A percentile compares a stretch with the other conserved stretches of the same genome.
Evolutionary conservation across 1,140 invertebrate genomes (phyloP).

Genomic region (Nasonia vitripennis): DNA sequence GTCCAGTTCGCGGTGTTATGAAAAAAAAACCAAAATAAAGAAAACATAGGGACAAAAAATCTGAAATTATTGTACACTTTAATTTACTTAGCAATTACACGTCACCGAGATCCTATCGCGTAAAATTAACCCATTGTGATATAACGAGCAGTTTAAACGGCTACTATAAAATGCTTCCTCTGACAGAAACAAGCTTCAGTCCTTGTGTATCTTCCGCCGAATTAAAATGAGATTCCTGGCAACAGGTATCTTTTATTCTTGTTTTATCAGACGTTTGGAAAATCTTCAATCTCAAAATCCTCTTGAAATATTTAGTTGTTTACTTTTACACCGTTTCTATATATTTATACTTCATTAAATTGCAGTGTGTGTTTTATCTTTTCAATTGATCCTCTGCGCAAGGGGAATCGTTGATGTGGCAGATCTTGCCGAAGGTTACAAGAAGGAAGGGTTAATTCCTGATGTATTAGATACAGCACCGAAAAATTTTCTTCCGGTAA

Average conservation of each 20-base stretch:
- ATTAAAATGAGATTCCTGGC: slow-evolving; percentile 6
- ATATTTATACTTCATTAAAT: no score
- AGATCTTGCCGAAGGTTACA: slow-evolving; percentile 63
- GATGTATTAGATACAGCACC: slow-evolving; percentile 74
- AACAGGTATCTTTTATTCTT: background rate
- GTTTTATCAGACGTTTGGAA: background rate
- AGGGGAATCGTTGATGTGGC: slow-evolving; percentile 49
- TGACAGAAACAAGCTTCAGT: background rate
- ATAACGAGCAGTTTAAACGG: background rate
- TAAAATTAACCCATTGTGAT: background rate
- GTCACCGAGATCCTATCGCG: background rate
- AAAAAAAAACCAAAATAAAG: no score
- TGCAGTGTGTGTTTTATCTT: slow-evolving; percentile 37
- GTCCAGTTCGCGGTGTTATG: no score
- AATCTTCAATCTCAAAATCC: no score
- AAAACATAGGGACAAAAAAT: background rate
- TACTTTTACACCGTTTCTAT: background rate
- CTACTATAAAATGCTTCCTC: background rate
- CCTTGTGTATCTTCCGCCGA: background rate
- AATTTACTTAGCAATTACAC: background rate
- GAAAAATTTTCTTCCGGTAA: slow-evolving; percentile 68
- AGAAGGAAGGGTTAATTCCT: slow-evolving; percentile 71
- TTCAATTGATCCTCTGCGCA: slow-evolving; percentile 60
- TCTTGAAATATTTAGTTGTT: background rate
- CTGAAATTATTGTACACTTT: background rate